phyloP scores from a whole-genome alignment of 2,888 invertebrate species.

The Noctuana brunneofusca region DNA sequence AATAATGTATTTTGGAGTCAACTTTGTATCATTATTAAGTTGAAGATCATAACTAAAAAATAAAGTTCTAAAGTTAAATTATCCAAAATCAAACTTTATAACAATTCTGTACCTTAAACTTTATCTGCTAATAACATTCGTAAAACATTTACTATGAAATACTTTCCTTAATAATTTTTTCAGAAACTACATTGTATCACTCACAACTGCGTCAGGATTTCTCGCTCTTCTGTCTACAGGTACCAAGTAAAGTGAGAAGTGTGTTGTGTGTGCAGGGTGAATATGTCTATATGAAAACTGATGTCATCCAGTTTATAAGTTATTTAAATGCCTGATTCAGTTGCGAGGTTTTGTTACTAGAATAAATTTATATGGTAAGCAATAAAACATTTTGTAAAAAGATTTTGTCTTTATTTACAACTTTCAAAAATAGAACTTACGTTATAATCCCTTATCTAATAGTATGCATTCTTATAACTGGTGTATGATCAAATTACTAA shows the following conservation, averaged over 20 bases:
- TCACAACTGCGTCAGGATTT: constrained; percentile 93
- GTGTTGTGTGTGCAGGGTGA: constrained; percentile 43
- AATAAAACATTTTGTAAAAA: constrained; percentile 63
- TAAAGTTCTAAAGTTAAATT: no score
- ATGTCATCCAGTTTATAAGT: constrained; percentile 40
- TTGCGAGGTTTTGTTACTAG: constrained; percentile 49
- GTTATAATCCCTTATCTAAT: constrained; percentile 50
- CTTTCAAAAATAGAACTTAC: constrained; percentile 53
- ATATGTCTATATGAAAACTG: constrained; percentile 35
- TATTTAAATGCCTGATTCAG: constrained; percentile 43
- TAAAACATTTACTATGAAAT: not conserved
- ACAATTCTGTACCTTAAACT: no score
- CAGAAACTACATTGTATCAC: constrained; percentile 95
- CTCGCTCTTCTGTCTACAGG: constrained; percentile 98
- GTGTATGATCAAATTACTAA: constrained; percentile 55
- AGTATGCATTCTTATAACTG: constrained; percentile 44
- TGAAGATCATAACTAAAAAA: no score
- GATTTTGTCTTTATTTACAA: constrained; percentile 75
- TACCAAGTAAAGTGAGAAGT: constrained; percentile 83
- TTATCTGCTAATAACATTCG: not conserved
- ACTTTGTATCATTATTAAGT: no score
- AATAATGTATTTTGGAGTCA: no score
- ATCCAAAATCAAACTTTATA: no score
- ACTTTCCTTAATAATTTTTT: constrained; percentile 45
- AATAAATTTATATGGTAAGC: constrained; percentile 64